Evolutionary conservation across 1,140 invertebrate genomes (phyloP), one percentile per base, ranked within the genome.

Genomic region (Euwallacea fornicatus): DNA sequence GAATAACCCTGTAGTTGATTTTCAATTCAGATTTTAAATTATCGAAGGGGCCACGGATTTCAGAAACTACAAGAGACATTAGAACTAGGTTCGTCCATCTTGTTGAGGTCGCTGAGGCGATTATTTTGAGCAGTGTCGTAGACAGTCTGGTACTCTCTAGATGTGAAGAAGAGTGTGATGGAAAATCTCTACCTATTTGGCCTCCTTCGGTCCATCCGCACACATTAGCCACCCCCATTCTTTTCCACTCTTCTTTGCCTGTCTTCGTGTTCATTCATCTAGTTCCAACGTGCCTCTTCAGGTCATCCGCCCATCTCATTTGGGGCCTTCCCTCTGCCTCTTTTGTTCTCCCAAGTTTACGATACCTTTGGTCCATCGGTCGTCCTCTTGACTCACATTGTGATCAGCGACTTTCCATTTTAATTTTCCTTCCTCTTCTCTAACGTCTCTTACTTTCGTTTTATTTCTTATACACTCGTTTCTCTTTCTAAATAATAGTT

Each of bases 361-460:
- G 13, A 55, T 55, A 55, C 15, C 7, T 60, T 60, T 60, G 21
- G 16, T 60, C 58, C 16, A 60, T 60, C n/a, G n/a, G 16, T 60
- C 58, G 21, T 60, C 58, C 21, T 10, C 42, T 60, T 60, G 58
- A 9, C 33, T 60, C 0, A 41, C 0, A 41, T 60, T 60, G 21
- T 60, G 62, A 64, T 15, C 43, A 15, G 62, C 62, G 43, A 64
- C n/a, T 0, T 64, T 54, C 62, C 62, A 64, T 64, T 64, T 64
- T 54, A 53, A 54, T 15, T 64, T 64, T 53, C 42, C 62, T 64
- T 10, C 43, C 15, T 47, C 62, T 53, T 41, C 10, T 64, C 62
- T 46, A 64, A 64, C 62, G 33, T 64, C 62, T 47, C 62, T 64
- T 61, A 11, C 59, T 61, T 61, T 61, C 33, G 59, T 61, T 61